Evolutionary conservation across 1,140 invertebrate genomes (phyloP), one percentile per base, ranked within the genome.

Genomic region (Thaumatotibia leucotreta): DNA sequence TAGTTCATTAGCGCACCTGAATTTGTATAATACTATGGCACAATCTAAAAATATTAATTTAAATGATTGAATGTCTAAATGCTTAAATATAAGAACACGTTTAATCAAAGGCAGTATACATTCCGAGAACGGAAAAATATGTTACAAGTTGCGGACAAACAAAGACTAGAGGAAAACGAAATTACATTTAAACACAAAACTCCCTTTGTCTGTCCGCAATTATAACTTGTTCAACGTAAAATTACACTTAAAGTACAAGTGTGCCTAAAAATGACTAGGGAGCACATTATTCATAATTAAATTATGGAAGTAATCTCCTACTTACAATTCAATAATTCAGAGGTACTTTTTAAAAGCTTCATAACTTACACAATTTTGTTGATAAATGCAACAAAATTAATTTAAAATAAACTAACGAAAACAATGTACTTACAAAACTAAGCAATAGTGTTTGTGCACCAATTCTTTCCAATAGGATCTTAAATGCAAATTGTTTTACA

Each of bases 331-430:
- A 66, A 49, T 72, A 72, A 72, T 72, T 45, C 64, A 74, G 52
- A 58, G 52, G 52, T 58, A 58, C 52, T 58, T 58, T 58, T 58
- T 58, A 58, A 58, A 58, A 58, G 52, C 52, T 29, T 58, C 24
- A 14, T 58, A 54, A 54, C n/a, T 27, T 2, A 58, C 0, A 23
- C 54, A 17, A 70, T 27, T 68, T 65, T 65, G 66, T 69, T 63
- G 62, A 68, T 82, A 84, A 87, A 88, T 84, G 82, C 83, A 84
- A 84, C 79, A 79, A 82, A 85, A 76, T 79, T 74, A 14, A 24
- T 61, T 64, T 79, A 76, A 71, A 75, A 71, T 66, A 69, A 68
- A 74, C 52, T 58, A 58, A 58, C 52, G 29, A 27, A 45, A 58
- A 58, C 52, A 58, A 58, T 31, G 52, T 58, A 76, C 70, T 71